Conservation (phyloP, 2,888 invertebrate species). For the Caenorhabditis sp. region DNA sequence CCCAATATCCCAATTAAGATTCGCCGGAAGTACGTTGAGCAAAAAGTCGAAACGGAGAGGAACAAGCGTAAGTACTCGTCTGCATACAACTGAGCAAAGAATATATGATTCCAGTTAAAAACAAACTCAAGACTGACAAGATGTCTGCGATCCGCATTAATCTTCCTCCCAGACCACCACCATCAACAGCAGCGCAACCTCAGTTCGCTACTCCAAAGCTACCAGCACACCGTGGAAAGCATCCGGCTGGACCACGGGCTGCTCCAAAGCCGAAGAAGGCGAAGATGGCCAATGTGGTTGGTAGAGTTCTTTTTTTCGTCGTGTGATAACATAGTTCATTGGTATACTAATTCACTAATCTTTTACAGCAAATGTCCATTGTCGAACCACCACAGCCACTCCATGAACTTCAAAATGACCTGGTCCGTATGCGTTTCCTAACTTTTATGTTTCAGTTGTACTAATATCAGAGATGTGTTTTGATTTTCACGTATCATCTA, state of each 20-base stretch:
- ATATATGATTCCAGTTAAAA: conserved; percentile 12
- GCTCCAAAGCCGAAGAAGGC: conserved; percentile 35
- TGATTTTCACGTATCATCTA: background rate
- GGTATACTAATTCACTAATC: conserved; percentile 14
- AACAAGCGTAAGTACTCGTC: conserved; percentile 18
- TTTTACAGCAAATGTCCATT: conserved; percentile 68
- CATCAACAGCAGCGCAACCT: conserved; percentile 1
- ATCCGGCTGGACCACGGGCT: conserved; percentile 10
- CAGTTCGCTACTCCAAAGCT: conserved; percentile 49
- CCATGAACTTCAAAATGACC: conserved; percentile 55
- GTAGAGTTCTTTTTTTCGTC: background rate
- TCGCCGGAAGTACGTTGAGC: conserved; percentile 35
- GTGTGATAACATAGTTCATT: background rate
- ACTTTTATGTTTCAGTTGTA: background rate
- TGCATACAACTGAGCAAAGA: no score
- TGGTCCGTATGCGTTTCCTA: conserved; percentile 53
- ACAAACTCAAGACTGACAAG: conserved; percentile 1
- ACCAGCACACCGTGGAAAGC: conserved; percentile 31
- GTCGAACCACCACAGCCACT: conserved; percentile 63
- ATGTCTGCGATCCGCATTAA: no score
- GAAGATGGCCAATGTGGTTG: conserved; percentile 51
- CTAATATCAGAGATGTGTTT: background rate
- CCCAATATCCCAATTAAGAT: conserved; percentile 36
- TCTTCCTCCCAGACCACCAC: conserved; percentile 2
- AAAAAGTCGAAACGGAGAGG: conserved; percentile 29